Evolutionary conservation across 2,113 vertebrate species (phyloP), one percentile per base, ranked within the genome.

Genomic region (Corythornis madagascariensis): DNA sequence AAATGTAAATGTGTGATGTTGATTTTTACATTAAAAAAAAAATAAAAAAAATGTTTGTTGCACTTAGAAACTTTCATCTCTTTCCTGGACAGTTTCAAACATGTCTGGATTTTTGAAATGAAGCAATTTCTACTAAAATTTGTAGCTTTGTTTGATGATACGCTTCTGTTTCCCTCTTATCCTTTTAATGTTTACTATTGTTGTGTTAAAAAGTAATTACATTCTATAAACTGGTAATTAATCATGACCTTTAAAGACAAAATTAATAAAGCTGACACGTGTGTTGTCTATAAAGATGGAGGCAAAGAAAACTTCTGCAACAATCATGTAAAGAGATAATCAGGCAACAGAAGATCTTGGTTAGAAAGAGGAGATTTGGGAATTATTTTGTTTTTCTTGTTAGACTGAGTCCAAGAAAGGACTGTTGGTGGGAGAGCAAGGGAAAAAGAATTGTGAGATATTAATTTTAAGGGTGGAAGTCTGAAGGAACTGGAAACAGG

Each of bases 21-120:
- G 42, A 61, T 38, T 76, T 42, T 25, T 29, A 1, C 7, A 22
- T 1, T 0, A 42, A 38, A 59, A 45, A 42, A 38, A 0, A 61
- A 22, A 8, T 21, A 25, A 65, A 20, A 24, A 17, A 18, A n/a
- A 0, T 26, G 1, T 56, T 24, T 18, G 2, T 29, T 53, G 28
- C 33, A 47, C 31, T 63, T 59, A 18, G 0, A 9, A 67, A n/a
- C 29, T 67, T 81, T 53, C 3, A 35, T 20, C 5, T 31, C 9
- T 38, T 82, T 55, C 24, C 14, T 71, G 40, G 4, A 13, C 3
- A 42, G 2, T 45, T 75, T 78, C 10, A 42, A 45, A 29, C 4
- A 21, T 42, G n/a, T 71, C 5, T 45, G 6, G 17, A 43, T 72
- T 31, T 4, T 61, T 42, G 16, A 65, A 48, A 6, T n/a, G 18